Base-by-base conservation (phyloP, 2,888 invertebrate genomes). In the Anticlea derivata region DNA sequence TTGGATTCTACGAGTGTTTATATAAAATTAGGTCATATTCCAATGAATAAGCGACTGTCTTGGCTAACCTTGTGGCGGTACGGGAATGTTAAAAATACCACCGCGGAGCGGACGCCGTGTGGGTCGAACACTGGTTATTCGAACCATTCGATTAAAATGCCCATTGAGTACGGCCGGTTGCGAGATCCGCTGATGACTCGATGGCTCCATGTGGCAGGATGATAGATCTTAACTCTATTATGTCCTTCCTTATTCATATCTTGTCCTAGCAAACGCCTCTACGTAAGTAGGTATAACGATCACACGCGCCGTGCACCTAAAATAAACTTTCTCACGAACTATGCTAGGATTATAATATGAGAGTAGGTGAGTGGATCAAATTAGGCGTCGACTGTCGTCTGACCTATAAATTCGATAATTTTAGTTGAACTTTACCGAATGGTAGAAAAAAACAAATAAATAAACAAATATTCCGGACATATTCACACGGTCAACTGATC, bases 61-160 rank as follows among this genome's bases (percentile, higher is more conserved):
- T 78, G 75, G 80, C 74, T 85, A 88, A 88, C 89, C 89, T 90
- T 89, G 89, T 83, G 82, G 78, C 85, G 86, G 81, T 84, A 87
- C 80, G 89, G 85, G 89, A 88, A 89, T 89, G 90, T 90, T 90
- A 90, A 88, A 90, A 89, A 89, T 90, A 90, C 87, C 86, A 69
- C 75, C 76, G 81, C 78, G 75, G 70, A 68, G 68, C 78, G 70
- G 70, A 73, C 78, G 70, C 74, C 49, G 73, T 72, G 75, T 73
- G 68, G 66, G 66, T 65, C 73, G 70, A 63, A 63, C 64, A 63
- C 61, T 52, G 57, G 61, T 41, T 67, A 78, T 76, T 73, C 65
- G 65, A 75, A 78, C 69, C 76, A 77, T 79, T 75, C 70, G 67
- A 80, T 75, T 68, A 75, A 73, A 70, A 62, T 58, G 60, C 54